Evolutionary conservation across 2,113 vertebrate genomes (phyloP).

Genomic region (Nycticebus coucang): DNA sequence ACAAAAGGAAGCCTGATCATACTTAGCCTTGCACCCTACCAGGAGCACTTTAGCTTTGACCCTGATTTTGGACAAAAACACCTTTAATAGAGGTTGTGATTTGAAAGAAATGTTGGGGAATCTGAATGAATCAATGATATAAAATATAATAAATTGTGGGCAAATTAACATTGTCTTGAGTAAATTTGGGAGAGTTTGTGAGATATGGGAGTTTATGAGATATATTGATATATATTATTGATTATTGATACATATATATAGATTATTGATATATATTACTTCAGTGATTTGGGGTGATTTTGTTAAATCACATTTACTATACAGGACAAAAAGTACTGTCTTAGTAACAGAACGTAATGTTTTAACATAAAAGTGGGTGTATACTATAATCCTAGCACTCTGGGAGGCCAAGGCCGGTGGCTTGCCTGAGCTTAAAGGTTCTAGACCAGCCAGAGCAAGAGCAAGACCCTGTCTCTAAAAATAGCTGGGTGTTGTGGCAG

Average conservation of each 20-base stretch:
- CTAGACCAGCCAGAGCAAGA: too few species aligned
- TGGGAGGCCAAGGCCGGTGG: too few species aligned
- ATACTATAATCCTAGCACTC: too few species aligned
- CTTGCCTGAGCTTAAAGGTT: too few species aligned
- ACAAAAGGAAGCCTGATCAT: background rate
- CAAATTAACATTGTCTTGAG: constrained; percentile 23
- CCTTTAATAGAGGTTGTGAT: background rate
- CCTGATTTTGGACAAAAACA: constrained; percentile 7
- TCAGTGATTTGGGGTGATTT: constrained; percentile 24
- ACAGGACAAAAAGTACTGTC: background rate
- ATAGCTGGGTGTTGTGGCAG: too few species aligned
- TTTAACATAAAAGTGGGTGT: background rate
- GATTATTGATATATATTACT: too few species aligned
- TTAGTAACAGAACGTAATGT: background rate
- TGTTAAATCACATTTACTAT: background rate
- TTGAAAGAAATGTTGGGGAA: constrained; percentile 42
- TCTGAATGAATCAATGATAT: background rate
- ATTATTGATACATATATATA: too few species aligned
- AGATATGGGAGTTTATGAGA: background rate
- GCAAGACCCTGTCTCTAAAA: too few species aligned
- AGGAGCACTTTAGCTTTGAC: background rate
- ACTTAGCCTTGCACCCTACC: background rate
- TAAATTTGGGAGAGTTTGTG: background rate
- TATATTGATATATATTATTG: too few species aligned
- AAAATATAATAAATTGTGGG: background rate